Conservation (phyloP, 2,113 vertebrate species). For the Potamarius usumacintae region DNA sequence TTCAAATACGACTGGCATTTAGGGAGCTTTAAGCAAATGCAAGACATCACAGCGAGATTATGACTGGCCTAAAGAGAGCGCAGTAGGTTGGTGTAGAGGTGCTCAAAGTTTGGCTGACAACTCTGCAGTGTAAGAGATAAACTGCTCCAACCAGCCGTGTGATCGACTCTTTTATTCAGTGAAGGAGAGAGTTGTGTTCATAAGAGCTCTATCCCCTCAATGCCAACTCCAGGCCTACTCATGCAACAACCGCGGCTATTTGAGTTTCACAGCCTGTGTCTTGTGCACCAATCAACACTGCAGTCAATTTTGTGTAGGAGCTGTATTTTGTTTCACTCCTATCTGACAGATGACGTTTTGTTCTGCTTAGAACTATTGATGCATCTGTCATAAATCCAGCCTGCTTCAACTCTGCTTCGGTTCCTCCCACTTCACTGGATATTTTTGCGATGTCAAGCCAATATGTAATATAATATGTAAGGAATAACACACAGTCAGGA, state of each 20-base stretch:
- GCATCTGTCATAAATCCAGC: slow-evolving; percentile 22
- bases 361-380: slow-evolving; percentile 13
- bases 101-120: slow-evolving; percentile 26
- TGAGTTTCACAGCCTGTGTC: slow-evolving; percentile 6
- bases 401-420: background rate
- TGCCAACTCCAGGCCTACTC: slow-evolving; percentile 25
- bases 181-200: slow-evolving; percentile 28
- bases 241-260: slow-evolving; percentile 20
- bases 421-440: slow-evolving; percentile 20
- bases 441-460: background rate
- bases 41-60: background rate
- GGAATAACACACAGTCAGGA: background rate
- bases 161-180: slow-evolving; percentile 47
- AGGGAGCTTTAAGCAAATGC: background rate
- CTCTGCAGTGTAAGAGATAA: slow-evolving; percentile 34
- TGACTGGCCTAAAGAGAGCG: slow-evolving; percentile 4
- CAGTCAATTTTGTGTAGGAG: slow-evolving; percentile 1
- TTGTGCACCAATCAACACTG: slow-evolving; percentile 11
- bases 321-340: background rate
- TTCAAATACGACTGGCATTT: slow-evolving; percentile 19
- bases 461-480: slow-evolving; percentile 12
- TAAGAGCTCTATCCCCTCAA: slow-evolving; percentile 28
- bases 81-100: background rate
- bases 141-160: slow-evolving; percentile 44
- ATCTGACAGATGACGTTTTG: slow-evolving; percentile 14